Conservation (phyloP, 2,797 vertebrate species). For the Halcyon leucocephala region DNA sequence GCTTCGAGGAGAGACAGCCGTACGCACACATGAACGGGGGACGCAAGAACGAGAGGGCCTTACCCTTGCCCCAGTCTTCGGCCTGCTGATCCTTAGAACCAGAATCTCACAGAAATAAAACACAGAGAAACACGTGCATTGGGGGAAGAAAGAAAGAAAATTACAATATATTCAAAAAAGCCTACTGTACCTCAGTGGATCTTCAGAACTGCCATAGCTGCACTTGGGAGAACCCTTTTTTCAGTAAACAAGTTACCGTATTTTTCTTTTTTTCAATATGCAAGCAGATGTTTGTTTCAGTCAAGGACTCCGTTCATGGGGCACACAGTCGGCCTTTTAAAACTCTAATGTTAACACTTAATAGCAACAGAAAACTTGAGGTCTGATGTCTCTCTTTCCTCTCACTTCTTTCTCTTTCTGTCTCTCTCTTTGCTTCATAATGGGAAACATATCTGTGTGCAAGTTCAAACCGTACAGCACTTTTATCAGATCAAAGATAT, state of each 20-base stretch:
- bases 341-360: constrained; percentile 78
- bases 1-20: constrained; percentile 94
- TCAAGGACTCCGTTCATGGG: constrained; percentile 75
- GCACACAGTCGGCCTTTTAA: constrained; percentile 79
- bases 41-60: constrained; percentile 91
- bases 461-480: constrained; percentile 88
- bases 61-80: constrained; percentile 97
- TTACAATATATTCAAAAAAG: constrained; percentile 78
- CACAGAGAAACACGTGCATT: constrained; percentile 33
- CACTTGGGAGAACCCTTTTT: constrained; percentile 83
- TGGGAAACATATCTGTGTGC: constrained; percentile 86
- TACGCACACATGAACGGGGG: constrained; percentile 99
- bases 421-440: constrained; percentile 78
- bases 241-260: constrained; percentile 82
- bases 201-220: constrained; percentile 84
- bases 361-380: constrained; percentile 80
- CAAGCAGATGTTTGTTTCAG: constrained; percentile 82
- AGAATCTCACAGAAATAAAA: constrained; percentile 2
- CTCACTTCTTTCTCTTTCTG: constrained; percentile 65
- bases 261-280: constrained; percentile 84
- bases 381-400: constrained; percentile 58
- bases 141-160: constrained; percentile 64
- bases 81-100: constrained; percentile 91
- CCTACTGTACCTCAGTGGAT: constrained; percentile 90
- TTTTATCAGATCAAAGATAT: constrained; percentile 75